Conservation (phyloP, 2,888 invertebrate genomes). For the Diadegma fenestrale region DNA sequence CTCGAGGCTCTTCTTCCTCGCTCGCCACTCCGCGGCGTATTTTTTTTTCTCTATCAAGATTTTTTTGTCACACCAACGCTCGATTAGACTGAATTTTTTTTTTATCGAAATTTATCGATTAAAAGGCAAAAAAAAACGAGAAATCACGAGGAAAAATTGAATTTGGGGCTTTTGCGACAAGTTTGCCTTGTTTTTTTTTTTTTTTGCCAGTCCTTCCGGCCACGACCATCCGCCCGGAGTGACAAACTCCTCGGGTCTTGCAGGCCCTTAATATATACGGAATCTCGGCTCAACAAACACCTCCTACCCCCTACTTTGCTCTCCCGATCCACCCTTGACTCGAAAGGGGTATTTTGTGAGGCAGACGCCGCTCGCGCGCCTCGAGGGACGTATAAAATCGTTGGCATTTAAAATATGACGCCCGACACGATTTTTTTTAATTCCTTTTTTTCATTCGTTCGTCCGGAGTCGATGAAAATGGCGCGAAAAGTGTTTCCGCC, state of each 20-base stretch:
- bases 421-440: neutral
- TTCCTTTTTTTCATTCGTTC: neutral
- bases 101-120: too few relatives aligned
- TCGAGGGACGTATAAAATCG: conserved; percentile 83
- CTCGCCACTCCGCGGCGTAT: neutral
- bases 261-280: conserved; percentile 77
- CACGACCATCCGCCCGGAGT: conserved; percentile 73
- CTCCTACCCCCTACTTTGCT: neutral
- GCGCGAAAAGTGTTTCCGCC: neutral
- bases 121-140: too few relatives aligned
- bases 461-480: neutral
- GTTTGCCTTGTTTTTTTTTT: neutral
- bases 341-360: conserved; percentile 15
- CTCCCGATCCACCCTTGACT: neutral
- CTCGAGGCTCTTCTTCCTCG: conserved; percentile 31
- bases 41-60: neutral
- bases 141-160: too few relatives aligned
- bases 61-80: neutral
- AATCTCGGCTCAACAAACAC: conserved; percentile 21
- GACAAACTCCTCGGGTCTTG: conserved; percentile 63
- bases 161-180: neutral
- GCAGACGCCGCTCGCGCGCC: conserved; percentile 25
- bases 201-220: neutral
- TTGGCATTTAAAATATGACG: conserved; percentile 83
- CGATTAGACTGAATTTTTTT: too few relatives aligned